Evolutionary conservation across 1,140 invertebrate genomes (phyloP), one percentile per base, ranked within the genome.

Genomic region (Diorhabda sublineata): DNA sequence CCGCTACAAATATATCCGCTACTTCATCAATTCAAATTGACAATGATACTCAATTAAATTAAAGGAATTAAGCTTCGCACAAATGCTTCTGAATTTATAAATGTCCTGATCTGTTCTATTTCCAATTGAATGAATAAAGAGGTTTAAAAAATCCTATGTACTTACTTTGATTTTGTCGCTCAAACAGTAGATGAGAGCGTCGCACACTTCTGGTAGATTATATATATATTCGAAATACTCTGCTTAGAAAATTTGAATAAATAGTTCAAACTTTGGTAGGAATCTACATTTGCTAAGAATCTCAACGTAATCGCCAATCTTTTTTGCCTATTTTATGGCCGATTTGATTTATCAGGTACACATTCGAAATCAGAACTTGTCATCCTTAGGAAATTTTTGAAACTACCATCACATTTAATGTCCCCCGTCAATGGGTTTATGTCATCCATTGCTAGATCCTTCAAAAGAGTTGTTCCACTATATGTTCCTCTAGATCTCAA

Each of bases 321-420:
- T 64, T 64, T 7, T 47, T 64, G 62, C 62, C 62, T 43, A 64
- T 42, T 64, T 64, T 47, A 64, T 64, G 62, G 42, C 45, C 45
- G 1, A 47, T 47, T 47, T 47, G 6, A 64, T 64, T 64, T 44
- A 64, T 64, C 5, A 64, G 62, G 11, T 11, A 11, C 11, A 2
- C 5, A 64, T 64, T 64, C 45, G 11, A 64, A 64, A 44, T 64
- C 62, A 64, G 45, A 64, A 64, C 62, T 64, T 64, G 6, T 45
- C 11, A 64, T 64, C 2, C 62, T 42, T 64, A 64, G 42, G 11
- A 64, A 64, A 42, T 45, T 64, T 64, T 64, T 64, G 42, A 64
- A 64, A 64, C 42, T 64, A 42, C 62, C 62, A 64, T 64, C 62
- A 64, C 45, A 64, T 64, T 64, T 64, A 64, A 45, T 64, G 62